These are phyloP conservation scores for Redunca redunca DNA, from an alignment of 2,113 vertebrate species.

Conservation along the genomic window DNA sequence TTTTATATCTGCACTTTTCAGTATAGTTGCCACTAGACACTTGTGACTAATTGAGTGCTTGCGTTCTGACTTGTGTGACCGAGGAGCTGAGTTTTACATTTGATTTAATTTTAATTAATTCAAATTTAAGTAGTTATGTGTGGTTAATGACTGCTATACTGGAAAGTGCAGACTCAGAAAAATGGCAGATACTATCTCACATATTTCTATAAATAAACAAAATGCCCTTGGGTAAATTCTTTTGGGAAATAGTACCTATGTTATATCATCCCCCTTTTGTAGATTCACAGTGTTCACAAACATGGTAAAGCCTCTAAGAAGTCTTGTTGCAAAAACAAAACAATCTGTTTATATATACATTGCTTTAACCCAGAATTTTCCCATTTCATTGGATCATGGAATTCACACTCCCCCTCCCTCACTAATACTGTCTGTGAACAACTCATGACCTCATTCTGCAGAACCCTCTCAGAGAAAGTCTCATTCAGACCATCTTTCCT, in stretches of 20 bases:
- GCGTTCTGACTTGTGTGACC: background rate
- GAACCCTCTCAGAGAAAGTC: background rate
- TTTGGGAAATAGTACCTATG: background rate
- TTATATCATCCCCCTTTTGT: background rate
- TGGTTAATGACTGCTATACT: background rate
- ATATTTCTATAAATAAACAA: background rate
- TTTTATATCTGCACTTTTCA: background rate
- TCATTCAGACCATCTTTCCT: background rate
- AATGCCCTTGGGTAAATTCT: background rate
- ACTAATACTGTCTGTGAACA: background rate
- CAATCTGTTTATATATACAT: background rate
- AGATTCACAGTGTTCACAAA: background rate
- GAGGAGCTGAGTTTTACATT: background rate
- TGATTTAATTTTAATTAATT: constrained; percentile 17
- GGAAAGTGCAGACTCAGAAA: background rate
- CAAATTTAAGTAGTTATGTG: background rate
- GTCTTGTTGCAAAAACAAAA: background rate
- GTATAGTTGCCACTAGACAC: background rate
- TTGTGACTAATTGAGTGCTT: background rate
- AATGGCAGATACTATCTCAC: background rate
- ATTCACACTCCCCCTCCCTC: fast-evolving
- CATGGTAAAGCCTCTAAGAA: background rate
- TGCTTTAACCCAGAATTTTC: background rate
- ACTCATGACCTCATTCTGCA: background rate
- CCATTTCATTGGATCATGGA: background rate